phyloP scores from a whole-genome alignment of 2,797 vertebrate genomes.

The Hozukius guyotensis region DNA sequence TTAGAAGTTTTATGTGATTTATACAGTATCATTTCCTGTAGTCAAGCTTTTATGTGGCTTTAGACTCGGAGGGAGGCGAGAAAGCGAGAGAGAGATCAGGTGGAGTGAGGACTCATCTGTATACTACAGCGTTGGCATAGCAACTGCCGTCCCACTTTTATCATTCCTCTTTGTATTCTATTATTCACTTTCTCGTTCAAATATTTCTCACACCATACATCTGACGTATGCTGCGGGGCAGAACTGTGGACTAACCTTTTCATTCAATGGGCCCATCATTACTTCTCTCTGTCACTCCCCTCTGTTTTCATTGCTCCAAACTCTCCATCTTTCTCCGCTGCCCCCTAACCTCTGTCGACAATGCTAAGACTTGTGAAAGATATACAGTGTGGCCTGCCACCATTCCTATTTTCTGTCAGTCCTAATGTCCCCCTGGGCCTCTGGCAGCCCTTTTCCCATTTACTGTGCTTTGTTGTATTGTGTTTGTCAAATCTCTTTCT shows the following conservation, averaged over 20 bases:
- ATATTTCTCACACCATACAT: constrained; percentile 47
- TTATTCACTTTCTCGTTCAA: constrained; percentile 70
- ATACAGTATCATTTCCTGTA: constrained; percentile 36
- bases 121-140: constrained; percentile 78
- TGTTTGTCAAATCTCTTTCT: constrained; percentile 29
- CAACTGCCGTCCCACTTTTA: constrained; percentile 70
- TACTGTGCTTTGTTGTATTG: constrained; percentile 30
- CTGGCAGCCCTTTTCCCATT: constrained; percentile 28
- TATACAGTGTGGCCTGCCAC: constrained; percentile 31
- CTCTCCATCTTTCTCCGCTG: constrained; percentile 58
- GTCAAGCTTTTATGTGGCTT: constrained; percentile 38
- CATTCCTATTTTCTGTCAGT: constrained; percentile 49
- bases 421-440: constrained; percentile 32
- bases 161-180: constrained; percentile 63
- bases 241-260: constrained; percentile 54
- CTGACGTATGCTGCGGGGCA: constrained; percentile 44
- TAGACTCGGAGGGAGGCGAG: constrained; percentile 29
- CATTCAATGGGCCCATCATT: constrained; percentile 57
- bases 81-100: constrained; percentile 35
- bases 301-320: constrained; percentile 47
- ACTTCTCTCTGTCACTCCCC: constrained; percentile 34
- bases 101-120: constrained; percentile 63
- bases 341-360: constrained; percentile 59
- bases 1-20: constrained; percentile 37
- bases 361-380: constrained; percentile 60